Conservation (phyloP, 2,113 vertebrate genomes). For the Capricornis sumatraensis region DNA sequence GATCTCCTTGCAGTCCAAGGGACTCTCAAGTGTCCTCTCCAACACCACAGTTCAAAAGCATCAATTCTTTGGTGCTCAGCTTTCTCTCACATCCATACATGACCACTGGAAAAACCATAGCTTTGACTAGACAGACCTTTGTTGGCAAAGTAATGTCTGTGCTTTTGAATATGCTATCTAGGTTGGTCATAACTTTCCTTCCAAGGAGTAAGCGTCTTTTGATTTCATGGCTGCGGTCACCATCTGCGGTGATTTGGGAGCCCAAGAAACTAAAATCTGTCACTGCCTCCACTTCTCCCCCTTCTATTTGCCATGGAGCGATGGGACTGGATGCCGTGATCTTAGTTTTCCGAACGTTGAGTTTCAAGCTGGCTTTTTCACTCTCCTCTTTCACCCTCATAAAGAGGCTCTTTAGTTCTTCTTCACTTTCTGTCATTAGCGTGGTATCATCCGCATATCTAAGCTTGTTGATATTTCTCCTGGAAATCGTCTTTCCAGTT, state of each 20-base stretch:
- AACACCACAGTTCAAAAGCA: not conserved
- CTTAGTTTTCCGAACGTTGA: not conserved
- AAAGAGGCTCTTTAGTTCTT: not conserved
- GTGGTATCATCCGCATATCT: not conserved
- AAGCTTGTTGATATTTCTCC: not conserved
- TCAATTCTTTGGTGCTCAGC: not conserved
- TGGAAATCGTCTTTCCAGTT: not conserved
- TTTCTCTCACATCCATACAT: not conserved
- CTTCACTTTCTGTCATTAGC: not conserved
- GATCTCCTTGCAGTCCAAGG: not conserved
- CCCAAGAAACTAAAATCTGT: not conserved
- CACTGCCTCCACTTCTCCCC: not conserved
- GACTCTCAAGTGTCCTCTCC: not conserved
- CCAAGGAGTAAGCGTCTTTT: not conserved
- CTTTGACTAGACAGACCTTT: not conserved
- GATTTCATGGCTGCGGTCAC: rapidly evolving
- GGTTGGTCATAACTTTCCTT: not conserved
- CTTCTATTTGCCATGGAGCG: not conserved
- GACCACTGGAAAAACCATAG: not conserved
- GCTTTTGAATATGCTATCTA: not conserved
- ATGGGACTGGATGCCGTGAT: not conserved
- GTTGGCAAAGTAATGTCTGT: not conserved
- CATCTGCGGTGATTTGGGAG: not conserved
- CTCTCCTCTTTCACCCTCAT: not conserved
- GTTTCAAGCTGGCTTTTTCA: not conserved